Evolutionary conservation across 2,797 vertebrate species (phyloP).

Genomic region (Syngnathus rostellatus): DNA sequence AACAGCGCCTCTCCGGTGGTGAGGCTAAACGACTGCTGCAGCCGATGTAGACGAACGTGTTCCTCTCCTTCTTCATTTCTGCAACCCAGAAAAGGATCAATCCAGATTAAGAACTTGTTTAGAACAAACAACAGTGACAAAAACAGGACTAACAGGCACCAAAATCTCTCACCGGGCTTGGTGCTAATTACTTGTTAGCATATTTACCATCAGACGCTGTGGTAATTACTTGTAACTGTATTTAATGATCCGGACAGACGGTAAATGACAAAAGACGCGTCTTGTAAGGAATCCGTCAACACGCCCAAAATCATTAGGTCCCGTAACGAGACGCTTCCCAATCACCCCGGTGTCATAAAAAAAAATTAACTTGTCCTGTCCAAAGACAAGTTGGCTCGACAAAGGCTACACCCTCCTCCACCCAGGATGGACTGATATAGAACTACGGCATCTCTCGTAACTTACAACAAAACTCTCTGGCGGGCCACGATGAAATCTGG

Average conservation of each 20-base stretch:
- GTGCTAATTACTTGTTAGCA: neutral
- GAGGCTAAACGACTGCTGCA: slow-evolving; percentile 67
- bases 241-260: neutral
- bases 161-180: neutral
- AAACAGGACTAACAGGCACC: neutral
- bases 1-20: slow-evolving; percentile 66
- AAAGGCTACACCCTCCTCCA: neutral
- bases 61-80: slow-evolving; percentile 75
- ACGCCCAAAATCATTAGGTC: neutral
- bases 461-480: slow-evolving; percentile 66
- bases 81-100: slow-evolving; percentile 1
- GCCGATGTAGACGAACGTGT: slow-evolving; percentile 59
- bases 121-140: neutral
- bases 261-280: neutral
- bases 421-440: neutral
- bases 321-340: neutral
- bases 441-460: neutral
- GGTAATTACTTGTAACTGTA: neutral
- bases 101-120: neutral
- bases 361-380: neutral
- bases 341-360: neutral
- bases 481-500: slow-evolving; percentile 71
- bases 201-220: neutral
- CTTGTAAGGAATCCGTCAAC: neutral
- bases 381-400: neutral